Conservation (phyloP, 2,113 vertebrate genomes). For the Indri indri region DNA sequence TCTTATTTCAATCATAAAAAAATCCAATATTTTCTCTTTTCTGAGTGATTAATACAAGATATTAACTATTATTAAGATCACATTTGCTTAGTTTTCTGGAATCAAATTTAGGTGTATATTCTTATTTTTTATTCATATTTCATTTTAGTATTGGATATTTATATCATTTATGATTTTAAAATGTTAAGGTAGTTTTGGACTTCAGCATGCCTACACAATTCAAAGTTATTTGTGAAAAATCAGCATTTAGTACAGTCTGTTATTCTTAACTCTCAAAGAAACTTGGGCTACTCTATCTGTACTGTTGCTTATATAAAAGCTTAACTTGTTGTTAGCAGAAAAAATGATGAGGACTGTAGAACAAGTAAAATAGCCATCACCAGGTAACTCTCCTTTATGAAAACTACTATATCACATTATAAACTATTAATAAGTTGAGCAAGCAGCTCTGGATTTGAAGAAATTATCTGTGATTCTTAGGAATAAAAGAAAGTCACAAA, state of each 20-base stretch:
- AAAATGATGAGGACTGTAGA: background rate
- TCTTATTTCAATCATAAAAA: background rate
- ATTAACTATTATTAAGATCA: background rate
- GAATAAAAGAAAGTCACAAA: background rate
- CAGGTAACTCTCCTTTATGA: background rate
- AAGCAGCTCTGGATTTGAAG: background rate
- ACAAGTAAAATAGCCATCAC: background rate
- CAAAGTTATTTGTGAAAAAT: background rate
- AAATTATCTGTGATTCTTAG: background rate
- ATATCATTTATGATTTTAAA: background rate
- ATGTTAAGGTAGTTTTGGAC: background rate
- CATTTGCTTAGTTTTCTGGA: background rate
- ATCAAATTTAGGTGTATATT: constrained; percentile 20
- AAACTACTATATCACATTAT: background rate
- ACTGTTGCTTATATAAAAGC: background rate
- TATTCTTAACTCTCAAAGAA: background rate
- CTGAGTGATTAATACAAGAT: background rate
- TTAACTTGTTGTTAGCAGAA: background rate
- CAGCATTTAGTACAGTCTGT: background rate
- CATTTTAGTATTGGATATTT: background rate
- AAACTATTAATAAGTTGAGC: background rate
- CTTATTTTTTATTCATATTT: background rate
- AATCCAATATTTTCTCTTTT: background rate
- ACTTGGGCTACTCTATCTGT: background rate
- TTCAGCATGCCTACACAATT: background rate